Evolutionary conservation across 2,797 vertebrate species (phyloP).

Genomic region (Octomys mimax): DNA sequence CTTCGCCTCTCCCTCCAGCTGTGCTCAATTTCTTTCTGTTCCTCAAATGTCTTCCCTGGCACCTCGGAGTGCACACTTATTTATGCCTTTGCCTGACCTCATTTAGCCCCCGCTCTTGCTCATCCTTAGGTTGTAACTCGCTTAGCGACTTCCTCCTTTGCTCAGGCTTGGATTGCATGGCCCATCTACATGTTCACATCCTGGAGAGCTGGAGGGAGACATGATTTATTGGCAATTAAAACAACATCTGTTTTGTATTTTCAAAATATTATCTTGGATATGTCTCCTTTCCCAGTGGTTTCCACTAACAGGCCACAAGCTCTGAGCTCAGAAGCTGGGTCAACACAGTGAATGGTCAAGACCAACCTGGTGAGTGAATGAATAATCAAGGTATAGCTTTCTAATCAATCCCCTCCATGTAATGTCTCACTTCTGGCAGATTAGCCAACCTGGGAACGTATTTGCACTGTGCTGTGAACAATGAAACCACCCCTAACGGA

Average conservation of each 20-base stretch:
- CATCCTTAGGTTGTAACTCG: not conserved
- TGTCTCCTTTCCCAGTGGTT: not conserved
- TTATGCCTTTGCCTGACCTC: conserved; percentile 1
- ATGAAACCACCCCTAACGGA: not conserved
- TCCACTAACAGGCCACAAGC: not conserved
- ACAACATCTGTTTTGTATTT: conserved; percentile 39
- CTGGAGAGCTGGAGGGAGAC: not conserved
- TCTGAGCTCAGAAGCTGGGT: conserved; percentile 33
- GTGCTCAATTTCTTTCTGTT: conserved; percentile 23
- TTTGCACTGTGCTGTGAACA: not conserved
- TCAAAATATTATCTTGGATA: conserved; percentile 33
- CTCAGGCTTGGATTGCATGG: not conserved
- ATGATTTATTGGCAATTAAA: conserved; percentile 50
- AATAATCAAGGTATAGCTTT: conserved; percentile 41
- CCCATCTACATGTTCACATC: not conserved
- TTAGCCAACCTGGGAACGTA: not conserved
- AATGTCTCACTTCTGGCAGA: not conserved
- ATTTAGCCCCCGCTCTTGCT: not conserved
- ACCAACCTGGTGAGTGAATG: conserved; percentile 30
- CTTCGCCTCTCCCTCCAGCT: not conserved
- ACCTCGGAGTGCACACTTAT: not conserved
- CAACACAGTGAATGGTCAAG: not conserved
- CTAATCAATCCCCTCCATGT: conserved; percentile 21
- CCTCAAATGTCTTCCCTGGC: conserved; percentile 30
- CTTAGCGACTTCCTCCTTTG: not conserved